These are phyloP conservation scores for Drosophila repleta DNA, from an alignment of 1,140 invertebrate genomes.

Conservation along the genomic window DNA sequence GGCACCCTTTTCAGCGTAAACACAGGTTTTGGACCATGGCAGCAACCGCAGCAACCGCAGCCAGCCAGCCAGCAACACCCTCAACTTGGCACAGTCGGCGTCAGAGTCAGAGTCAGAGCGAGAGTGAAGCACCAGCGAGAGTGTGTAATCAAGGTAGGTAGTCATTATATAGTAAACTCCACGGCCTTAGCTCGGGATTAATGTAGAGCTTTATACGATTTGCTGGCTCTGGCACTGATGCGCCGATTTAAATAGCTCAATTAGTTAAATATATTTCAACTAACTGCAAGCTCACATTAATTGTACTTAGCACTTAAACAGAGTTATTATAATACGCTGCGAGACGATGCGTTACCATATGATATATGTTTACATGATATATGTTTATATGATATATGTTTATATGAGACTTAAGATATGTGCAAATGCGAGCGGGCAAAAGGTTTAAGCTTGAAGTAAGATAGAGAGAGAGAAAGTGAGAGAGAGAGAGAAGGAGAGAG, in stretches of 20 bases:
- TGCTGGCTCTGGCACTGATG: slow-evolving; percentile 58
- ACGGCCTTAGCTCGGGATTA: slow-evolving; percentile 62
- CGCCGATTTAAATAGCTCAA: slow-evolving; percentile 67
- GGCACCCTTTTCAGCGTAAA: slow-evolving; percentile 77
- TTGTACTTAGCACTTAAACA: slow-evolving; percentile 2
- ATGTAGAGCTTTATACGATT: slow-evolving; percentile 64
- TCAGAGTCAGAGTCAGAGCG: neutral
- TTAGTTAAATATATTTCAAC: slow-evolving; percentile 37
- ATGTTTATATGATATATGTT: too few relatives aligned
- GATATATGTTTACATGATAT: too few relatives aligned
- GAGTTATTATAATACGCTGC: neutral
- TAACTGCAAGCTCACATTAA: slow-evolving; percentile 5
- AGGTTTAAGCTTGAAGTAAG: too few relatives aligned
- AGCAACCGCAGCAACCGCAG: slow-evolving; percentile 31
- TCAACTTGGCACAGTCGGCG: slow-evolving; percentile 45
- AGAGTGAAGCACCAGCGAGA: slow-evolving; percentile 4
- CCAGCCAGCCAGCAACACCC: slow-evolving; percentile 54
- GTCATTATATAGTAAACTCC: slow-evolving; percentile 78
- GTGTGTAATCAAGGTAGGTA: slow-evolving; percentile 81
- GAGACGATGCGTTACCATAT: neutral
- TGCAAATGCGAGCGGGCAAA: too few relatives aligned
- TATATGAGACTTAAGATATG: too few relatives aligned
- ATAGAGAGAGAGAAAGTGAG: too few relatives aligned
- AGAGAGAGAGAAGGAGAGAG: too few relatives aligned
- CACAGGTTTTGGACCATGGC: slow-evolving; percentile 63